A percentile compares a stretch with the other conserved stretches of the same genome.
phyloP scores from a whole-genome alignment of 2,888 invertebrate species.

The Drosophila kanekoi region DNA sequence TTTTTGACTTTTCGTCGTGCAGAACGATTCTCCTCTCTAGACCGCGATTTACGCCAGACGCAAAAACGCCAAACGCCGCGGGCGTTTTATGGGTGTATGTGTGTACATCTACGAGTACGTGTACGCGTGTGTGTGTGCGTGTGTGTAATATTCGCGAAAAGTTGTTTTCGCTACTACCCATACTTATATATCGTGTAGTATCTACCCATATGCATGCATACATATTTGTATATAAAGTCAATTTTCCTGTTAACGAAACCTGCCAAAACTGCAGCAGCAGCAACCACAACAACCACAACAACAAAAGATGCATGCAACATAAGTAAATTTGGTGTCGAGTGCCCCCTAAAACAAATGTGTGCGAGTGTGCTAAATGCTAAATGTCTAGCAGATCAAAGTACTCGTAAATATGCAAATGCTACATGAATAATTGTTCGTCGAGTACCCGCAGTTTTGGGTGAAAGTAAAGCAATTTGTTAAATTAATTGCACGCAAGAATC shows the following conservation, averaged over 20 bases:
- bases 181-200: slow-evolving; percentile 24
- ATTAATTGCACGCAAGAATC: slow-evolving; percentile 72
- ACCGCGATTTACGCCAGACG: slow-evolving; percentile 40
- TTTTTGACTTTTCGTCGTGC: slow-evolving; percentile 80
- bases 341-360: slow-evolving; percentile 3
- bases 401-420: slow-evolving; percentile 51
- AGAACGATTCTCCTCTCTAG: slow-evolving; percentile 79
- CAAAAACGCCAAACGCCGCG: slow-evolving; percentile 52
- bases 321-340: slow-evolving; percentile 55
- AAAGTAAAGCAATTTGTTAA: slow-evolving; percentile 77
- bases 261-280: slow-evolving; percentile 63
- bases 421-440: slow-evolving; percentile 49
- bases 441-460: slow-evolving; percentile 58
- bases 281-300: slow-evolving; percentile 18
- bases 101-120: slow-evolving; percentile 5
- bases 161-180: slow-evolving; percentile 55
- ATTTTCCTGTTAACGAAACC: slow-evolving; percentile 80
- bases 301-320: slow-evolving; percentile 61
- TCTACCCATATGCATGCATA: slow-evolving; percentile 25
- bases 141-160: slow-evolving; percentile 59
- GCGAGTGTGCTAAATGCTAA: slow-evolving; percentile 46
- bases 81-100: slow-evolving; percentile 51
- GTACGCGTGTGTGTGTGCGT: slow-evolving; percentile 19
- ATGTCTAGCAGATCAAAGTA: slow-evolving; percentile 41
- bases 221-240: slow-evolving; percentile 62